Conservation (phyloP, 1,140 invertebrate genomes). For the Zaprionus gabonicus region DNA sequence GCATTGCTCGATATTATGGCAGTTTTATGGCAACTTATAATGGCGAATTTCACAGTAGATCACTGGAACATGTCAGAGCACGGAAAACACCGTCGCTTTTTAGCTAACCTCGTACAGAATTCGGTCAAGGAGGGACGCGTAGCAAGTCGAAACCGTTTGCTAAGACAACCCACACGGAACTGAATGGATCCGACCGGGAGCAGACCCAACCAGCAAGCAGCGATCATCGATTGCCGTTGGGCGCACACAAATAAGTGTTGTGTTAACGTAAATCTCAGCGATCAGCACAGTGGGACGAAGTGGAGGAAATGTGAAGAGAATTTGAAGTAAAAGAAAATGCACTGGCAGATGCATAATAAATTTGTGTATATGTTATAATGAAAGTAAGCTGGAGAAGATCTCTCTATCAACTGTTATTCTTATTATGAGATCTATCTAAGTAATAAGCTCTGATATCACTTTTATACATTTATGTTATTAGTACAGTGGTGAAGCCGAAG, state of each 20-base stretch:
- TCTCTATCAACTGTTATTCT: fast-evolving
- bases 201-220: conserved; percentile 42
- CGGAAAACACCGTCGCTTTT: conserved; percentile 63
- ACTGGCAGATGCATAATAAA: background rate
- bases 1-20: conserved; percentile 54
- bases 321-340: background rate
- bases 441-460: too few species aligned
- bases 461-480: too few species aligned
- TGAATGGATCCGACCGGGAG: conserved; percentile 61
- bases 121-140: conserved; percentile 14
- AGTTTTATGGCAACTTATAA: conserved; percentile 4
- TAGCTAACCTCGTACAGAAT: conserved; percentile 2
- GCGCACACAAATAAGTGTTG: conserved; percentile 52
- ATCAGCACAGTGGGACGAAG: conserved; percentile 54
- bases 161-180: conserved; percentile 81
- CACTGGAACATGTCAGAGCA: conserved; percentile 16
- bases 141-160: conserved; percentile 56
- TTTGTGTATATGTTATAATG: background rate
- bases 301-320: background rate
- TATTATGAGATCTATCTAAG: too few species aligned
- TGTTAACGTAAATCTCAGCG: conserved; percentile 70
- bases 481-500: fast-evolving
- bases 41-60: conserved; percentile 6
- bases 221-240: conserved; percentile 72
- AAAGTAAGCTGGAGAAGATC: too few species aligned